A percentile compares a stretch with the other conserved stretches of the same genome.
Evolutionary conservation across 92 coral and sea anemone genomes (phyloP).

Genomic region (Porites cylindrica): DNA sequence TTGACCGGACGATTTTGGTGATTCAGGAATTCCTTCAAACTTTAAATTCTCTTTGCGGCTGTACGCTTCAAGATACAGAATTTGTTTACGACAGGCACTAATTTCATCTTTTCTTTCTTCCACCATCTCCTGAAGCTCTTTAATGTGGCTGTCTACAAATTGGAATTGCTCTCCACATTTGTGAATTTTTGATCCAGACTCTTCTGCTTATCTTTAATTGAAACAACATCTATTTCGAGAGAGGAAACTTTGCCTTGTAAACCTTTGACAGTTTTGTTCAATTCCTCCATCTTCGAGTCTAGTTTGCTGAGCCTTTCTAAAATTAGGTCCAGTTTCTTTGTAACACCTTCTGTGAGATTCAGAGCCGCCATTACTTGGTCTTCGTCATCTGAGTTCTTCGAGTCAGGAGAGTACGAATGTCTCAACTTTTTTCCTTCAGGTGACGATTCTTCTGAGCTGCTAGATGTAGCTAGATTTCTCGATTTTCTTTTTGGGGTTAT

Average conservation of each 20-base stretch:
- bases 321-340: no score
- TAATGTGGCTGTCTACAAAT: constrained; percentile 10
- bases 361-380: constrained; percentile 23
- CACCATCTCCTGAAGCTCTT: not conserved
- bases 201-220: not conserved
- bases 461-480: not conserved
- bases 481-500: constrained; percentile 10
- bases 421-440: constrained; percentile 12
- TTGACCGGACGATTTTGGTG: not conserved
- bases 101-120: constrained; percentile 6
- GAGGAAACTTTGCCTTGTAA: not conserved
- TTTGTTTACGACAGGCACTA: not conserved
- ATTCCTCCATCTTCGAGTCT: no score
- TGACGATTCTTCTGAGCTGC: constrained; percentile 15
- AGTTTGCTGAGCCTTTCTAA: no score
- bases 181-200: not conserved
- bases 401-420: constrained; percentile 11
- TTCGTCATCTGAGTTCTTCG: constrained; percentile 1
- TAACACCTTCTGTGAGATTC: not conserved
- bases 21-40: not conserved
- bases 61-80: not conserved
- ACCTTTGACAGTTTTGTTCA: no score
- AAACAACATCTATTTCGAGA: no score
- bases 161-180: not conserved
- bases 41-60: constrained; percentile 1